phyloP scores from a whole-genome alignment of 2,888 invertebrate genomes.

The Arge pagana region DNA sequence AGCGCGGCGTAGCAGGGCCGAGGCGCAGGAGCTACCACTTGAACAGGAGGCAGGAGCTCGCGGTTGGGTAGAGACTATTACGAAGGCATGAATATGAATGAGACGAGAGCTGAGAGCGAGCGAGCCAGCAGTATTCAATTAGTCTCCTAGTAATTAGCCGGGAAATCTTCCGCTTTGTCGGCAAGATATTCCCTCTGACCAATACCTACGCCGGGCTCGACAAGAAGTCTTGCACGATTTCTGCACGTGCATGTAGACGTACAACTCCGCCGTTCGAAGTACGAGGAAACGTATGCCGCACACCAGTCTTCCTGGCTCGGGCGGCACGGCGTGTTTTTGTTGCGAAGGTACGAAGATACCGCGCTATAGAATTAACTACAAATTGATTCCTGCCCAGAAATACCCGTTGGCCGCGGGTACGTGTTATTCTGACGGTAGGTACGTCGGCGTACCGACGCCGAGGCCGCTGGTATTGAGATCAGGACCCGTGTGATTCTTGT shows the following conservation, averaged over 20 bases:
- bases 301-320: not conserved
- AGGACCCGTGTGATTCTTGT: not conserved
- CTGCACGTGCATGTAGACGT: conserved; percentile 14
- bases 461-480: conserved; percentile 6
- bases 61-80: conserved; percentile 47
- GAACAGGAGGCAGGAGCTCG: too few species aligned
- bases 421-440: not conserved
- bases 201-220: conserved; percentile 38
- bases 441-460: not conserved
- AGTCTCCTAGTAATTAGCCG: conserved; percentile 58
- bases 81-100: conserved; percentile 58
- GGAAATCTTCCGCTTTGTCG: conserved; percentile 57
- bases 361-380: conserved; percentile 20
- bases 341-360: conserved; percentile 19
- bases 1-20: too few species aligned
- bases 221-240: conserved; percentile 29
- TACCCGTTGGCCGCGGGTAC: conserved; percentile 4
- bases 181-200: conserved; percentile 48
- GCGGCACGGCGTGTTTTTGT: conserved; percentile 16
- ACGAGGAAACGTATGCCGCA: not conserved
- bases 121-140: conserved; percentile 53
- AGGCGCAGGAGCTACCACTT: too few species aligned
- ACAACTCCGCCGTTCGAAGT: not conserved
- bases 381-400: conserved; percentile 20
- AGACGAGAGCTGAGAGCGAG: conserved; percentile 36